These are phyloP conservation scores for Sycophila sp. DNA, from an alignment of 1,140 invertebrate genomes.

Conservation along the genomic window DNA sequence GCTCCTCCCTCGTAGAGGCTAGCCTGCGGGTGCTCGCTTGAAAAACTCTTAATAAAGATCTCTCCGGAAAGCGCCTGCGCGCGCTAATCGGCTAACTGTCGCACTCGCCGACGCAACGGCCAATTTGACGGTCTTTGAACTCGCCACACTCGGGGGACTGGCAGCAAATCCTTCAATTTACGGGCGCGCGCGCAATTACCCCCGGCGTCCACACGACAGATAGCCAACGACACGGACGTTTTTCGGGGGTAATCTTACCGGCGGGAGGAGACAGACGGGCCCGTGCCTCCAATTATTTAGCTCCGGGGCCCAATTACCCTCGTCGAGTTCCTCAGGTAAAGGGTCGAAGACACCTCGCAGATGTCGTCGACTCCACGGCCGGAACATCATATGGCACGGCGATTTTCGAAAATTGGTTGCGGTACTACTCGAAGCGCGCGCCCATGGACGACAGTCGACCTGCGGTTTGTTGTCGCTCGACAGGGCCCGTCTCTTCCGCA, in stretches of 20 bases:
- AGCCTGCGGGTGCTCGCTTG: too few species aligned
- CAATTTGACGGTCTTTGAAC: constrained; percentile 38
- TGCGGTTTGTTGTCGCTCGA: constrained; percentile 44
- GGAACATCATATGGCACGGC: constrained; percentile 12
- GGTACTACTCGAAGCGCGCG: constrained; percentile 9
- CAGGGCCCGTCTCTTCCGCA: background rate
- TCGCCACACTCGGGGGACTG: background rate
- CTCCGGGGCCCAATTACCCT: constrained; percentile 16
- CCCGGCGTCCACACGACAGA: background rate
- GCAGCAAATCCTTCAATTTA: constrained; percentile 24
- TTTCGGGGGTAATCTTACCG: constrained; percentile 6
- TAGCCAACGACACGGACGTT: background rate
- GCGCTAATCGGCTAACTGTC: constrained; percentile 7
- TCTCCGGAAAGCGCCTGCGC: background rate
- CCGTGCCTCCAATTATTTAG: constrained; percentile 27
- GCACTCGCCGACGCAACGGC: background rate
- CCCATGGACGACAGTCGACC: constrained; percentile 51
- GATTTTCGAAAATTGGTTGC: background rate
- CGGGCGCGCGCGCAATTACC: constrained; percentile 11
- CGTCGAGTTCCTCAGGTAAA: background rate
- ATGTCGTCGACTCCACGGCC: constrained; percentile 1
- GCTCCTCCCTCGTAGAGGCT: too few species aligned
- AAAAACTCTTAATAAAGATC: constrained; percentile 32
- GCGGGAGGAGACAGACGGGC: background rate
- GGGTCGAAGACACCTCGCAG: constrained; percentile 28